These are phyloP conservation scores for Drosophila mayaguana DNA, from an alignment of 2,888 invertebrate genomes.

Conservation along the genomic window DNA sequence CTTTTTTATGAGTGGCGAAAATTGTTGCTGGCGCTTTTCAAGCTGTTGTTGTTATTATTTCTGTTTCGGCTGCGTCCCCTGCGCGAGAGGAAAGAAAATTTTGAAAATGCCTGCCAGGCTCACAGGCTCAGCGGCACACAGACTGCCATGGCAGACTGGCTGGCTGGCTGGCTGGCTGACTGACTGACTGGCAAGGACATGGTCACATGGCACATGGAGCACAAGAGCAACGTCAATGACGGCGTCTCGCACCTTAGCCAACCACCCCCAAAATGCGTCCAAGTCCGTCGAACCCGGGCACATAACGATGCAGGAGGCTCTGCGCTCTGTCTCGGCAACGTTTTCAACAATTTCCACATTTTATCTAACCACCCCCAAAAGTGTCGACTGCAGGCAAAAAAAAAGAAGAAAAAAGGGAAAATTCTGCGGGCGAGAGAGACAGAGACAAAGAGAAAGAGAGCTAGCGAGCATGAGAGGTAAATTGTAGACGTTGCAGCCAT, in stretches of 20 bases:
- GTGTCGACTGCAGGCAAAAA: conserved; percentile 67
- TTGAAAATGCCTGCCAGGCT: conserved; percentile 72
- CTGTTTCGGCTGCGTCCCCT: conserved; percentile 40
- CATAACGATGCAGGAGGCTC: conserved; percentile 77
- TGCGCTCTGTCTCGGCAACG: conserved; percentile 55
- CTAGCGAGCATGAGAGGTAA: conserved; percentile 7
- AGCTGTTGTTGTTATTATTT: conserved; percentile 58
- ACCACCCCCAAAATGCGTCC: conserved; percentile 74
- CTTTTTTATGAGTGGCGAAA: conserved; percentile 78
- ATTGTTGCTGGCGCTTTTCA: conserved; percentile 63
- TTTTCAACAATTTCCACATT: conserved; percentile 82
- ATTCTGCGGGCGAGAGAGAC: conserved; percentile 49
- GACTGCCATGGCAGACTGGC: conserved; percentile 34
- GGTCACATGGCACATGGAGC: conserved; percentile 57
- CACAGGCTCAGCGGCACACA: conserved; percentile 8
- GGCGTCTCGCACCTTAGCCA: conserved; percentile 64
- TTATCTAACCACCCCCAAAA: conserved; percentile 79
- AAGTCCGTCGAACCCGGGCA: conserved; percentile 78
- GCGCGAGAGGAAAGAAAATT: conserved; percentile 43
- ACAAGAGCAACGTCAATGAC: conserved; percentile 41
- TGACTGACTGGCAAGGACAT: conserved; percentile 63
- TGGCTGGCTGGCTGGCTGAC: conserved; percentile 40
- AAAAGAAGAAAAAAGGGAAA: conserved; percentile 56
- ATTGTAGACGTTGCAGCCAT: conserved; percentile 47
- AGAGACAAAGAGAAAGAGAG: background rate